Evolutionary conservation across 2,888 invertebrate genomes (phyloP).

Genomic region (Lasius platythorax): DNA sequence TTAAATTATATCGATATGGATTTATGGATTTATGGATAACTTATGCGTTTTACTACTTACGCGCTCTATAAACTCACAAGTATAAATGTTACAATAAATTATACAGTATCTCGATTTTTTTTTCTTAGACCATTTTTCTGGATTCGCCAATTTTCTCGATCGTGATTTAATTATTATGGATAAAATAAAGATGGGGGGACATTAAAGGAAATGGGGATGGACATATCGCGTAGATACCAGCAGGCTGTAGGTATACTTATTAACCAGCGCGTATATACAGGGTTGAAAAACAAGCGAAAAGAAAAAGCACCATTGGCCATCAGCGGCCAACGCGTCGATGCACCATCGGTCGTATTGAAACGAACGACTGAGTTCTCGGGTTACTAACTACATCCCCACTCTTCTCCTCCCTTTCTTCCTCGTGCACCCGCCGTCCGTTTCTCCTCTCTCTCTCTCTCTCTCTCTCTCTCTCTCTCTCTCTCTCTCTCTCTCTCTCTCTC

Average conservation of each 20-base stretch:
- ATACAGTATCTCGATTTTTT: neutral
- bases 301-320: constrained; percentile 71
- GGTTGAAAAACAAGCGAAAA: constrained; percentile 62
- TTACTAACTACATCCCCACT: constrained; percentile 78
- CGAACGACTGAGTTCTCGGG: constrained; percentile 79
- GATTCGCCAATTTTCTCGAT: neutral
- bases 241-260: neutral
- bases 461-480: constrained; percentile 11
- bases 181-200: neutral
- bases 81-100: constrained; percentile 1
- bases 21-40: neutral
- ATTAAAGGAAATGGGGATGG: neutral
- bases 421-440: neutral
- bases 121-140: neutral
- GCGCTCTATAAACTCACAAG: neutral
- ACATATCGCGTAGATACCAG: constrained; percentile 14
- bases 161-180: neutral
- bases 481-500: constrained; percentile 16
- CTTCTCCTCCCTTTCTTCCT: neutral
- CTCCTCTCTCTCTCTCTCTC: neutral
- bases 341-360: constrained; percentile 74
- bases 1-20: neutral
- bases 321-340: constrained; percentile 70
- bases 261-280: constrained; percentile 8
- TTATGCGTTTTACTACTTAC: neutral